Evolutionary conservation across 2,888 invertebrate genomes (phyloP).

Genomic region (Himalopsyche anomala): DNA sequence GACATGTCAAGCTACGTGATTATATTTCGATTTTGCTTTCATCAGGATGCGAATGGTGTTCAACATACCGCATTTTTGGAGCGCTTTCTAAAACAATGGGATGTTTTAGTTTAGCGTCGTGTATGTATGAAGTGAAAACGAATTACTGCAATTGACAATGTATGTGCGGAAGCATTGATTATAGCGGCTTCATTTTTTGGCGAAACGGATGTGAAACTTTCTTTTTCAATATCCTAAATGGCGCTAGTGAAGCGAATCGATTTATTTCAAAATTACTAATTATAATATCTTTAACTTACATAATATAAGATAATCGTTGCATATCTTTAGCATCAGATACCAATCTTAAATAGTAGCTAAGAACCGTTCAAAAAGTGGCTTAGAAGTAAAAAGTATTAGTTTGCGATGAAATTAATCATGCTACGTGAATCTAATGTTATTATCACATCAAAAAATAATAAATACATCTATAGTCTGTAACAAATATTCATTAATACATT

Average conservation of each 20-base stretch:
- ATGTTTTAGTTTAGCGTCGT: conserved; percentile 43
- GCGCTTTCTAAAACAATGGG: conserved; percentile 61
- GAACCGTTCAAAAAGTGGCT: too few species aligned
- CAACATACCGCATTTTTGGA: background rate
- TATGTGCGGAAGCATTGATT: background rate
- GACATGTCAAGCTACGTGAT: conserved; percentile 49
- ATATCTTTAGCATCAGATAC: too few species aligned
- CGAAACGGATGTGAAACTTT: conserved; percentile 44
- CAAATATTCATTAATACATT: too few species aligned
- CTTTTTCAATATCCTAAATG: conserved; percentile 47
- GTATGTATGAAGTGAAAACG: conserved; percentile 57
- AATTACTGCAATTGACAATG: conserved; percentile 18
- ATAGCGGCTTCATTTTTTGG: background rate
- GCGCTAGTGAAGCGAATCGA: background rate
- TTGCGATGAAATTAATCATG: too few species aligned
- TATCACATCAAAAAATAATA: too few species aligned
- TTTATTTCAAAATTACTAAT: background rate
- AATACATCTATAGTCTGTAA: too few species aligned
- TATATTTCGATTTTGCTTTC: conserved; percentile 60
- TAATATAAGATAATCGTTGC: too few species aligned
- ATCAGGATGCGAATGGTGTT: conserved; percentile 55
- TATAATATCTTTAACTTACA: background rate
- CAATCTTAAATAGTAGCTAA: too few species aligned
- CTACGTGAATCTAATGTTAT: too few species aligned
- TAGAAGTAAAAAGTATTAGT: too few species aligned